Evolutionary conservation across 1,140 invertebrate species (phyloP).

Genomic region (Heliconius congener): DNA sequence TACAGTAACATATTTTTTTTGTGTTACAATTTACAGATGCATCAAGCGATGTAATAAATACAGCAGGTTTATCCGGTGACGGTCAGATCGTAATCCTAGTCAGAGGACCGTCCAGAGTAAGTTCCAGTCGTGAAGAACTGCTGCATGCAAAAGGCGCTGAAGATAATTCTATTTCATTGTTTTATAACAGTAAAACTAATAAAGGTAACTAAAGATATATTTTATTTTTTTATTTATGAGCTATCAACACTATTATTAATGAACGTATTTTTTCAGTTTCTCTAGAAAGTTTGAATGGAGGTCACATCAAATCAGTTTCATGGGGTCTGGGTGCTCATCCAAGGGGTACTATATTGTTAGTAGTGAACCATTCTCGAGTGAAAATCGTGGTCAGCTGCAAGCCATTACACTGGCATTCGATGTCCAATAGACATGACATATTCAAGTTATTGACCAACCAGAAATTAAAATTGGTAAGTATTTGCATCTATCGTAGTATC

Average conservation of each 20-base stretch:
- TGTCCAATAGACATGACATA: conserved; percentile 61
- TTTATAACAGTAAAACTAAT: conserved; percentile 64
- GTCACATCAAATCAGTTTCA: conserved; percentile 64
- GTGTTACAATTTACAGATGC: conserved; percentile 59
- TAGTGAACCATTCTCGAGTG: conserved; percentile 55
- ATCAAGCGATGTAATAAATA: conserved; percentile 55
- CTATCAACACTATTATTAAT: neutral
- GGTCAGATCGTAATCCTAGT: conserved; percentile 63
- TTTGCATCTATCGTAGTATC: conserved; percentile 9
- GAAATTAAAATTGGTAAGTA: conserved; percentile 65
- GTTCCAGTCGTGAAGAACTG: conserved; percentile 55
- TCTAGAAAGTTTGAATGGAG: conserved; percentile 62
- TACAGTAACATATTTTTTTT: neutral
- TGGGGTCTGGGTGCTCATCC: conserved; percentile 58
- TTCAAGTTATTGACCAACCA: conserved; percentile 52
- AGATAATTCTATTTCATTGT: conserved; percentile 62
- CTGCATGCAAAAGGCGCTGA: conserved; percentile 61
- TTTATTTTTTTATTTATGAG: neutral
- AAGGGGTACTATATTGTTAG: conserved; percentile 50
- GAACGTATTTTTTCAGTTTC: conserved; percentile 52
- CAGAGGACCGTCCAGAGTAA: conserved; percentile 52
- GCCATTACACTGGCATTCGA: conserved; percentile 60
- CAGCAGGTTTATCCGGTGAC: conserved; percentile 49
- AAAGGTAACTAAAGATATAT: conserved; percentile 49
- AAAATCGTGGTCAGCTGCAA: conserved; percentile 63